phyloP scores from a whole-genome alignment of 2,888 invertebrate species.

The Drosophila robusta region DNA sequence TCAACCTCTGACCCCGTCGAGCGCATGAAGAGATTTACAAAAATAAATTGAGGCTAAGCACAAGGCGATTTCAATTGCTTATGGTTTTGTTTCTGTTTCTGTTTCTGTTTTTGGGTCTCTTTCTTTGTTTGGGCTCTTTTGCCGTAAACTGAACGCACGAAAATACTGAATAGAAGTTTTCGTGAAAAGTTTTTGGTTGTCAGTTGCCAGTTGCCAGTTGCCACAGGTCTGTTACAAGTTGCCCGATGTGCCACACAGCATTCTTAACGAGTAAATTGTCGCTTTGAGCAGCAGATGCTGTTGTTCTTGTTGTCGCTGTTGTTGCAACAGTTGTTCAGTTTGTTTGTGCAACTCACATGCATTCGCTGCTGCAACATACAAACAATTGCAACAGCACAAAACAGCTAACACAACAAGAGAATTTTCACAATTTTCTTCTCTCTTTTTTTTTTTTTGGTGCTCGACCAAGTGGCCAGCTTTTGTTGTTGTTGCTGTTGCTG shows the following conservation, averaged over 20 bases:
- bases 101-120: background rate
- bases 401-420: constrained; percentile 18
- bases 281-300: constrained; percentile 63
- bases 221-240: constrained; percentile 14
- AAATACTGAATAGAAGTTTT: constrained; percentile 37
- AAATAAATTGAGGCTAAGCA: constrained; percentile 51
- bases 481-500: constrained; percentile 9
- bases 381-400: constrained; percentile 11
- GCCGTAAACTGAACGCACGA: constrained; percentile 29
- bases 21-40: constrained; percentile 35
- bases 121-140: constrained; percentile 10
- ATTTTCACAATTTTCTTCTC: constrained; percentile 18
- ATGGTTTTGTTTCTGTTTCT: constrained; percentile 5
- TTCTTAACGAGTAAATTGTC: constrained; percentile 74
- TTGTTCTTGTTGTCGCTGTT: constrained; percentile 14
- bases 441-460: background rate
- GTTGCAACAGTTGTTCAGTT: constrained; percentile 39
- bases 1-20: background rate
- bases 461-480: constrained; percentile 33
- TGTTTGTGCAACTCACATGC: constrained; percentile 37
- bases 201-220: constrained; percentile 19
- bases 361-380: constrained; percentile 2
- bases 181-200: constrained; percentile 27
- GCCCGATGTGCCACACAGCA: constrained; percentile 33
- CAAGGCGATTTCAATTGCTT: constrained; percentile 28